phyloP scores from a whole-genome alignment of 2,113 vertebrate genomes.

The Bettongia penicillata region DNA sequence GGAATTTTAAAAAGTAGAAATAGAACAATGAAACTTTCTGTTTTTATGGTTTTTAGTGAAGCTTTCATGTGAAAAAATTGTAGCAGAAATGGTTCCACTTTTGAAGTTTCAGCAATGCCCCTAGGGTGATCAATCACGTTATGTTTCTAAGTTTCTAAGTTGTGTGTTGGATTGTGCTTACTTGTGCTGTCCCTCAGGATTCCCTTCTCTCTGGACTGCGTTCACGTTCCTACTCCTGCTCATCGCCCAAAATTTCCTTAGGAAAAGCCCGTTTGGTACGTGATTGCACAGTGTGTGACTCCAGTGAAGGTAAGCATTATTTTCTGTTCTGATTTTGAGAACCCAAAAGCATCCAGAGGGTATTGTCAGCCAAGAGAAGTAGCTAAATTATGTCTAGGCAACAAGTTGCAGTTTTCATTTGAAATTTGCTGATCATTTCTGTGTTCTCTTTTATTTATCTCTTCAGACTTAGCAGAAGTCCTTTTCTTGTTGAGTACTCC shows the following conservation, averaged over 20 bases:
- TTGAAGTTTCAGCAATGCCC: not conserved
- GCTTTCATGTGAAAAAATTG: not conserved
- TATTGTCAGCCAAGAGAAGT: not conserved
- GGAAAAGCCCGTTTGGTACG: slow-evolving; percentile 81
- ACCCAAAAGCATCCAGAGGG: not conserved
- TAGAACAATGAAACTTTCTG: not conserved
- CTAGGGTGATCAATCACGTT: not conserved
- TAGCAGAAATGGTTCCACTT: slow-evolving; percentile 19
- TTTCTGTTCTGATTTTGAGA: not conserved
- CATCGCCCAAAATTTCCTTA: slow-evolving; percentile 90
- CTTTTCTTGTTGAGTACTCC: not conserved
- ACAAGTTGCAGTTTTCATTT: not conserved
- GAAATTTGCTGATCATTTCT: not conserved
- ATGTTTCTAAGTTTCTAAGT: slow-evolving; percentile 4
- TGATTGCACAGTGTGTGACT: slow-evolving; percentile 81
- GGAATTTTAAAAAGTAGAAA: slow-evolving; percentile 25
- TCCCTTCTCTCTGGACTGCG: slow-evolving; percentile 85
- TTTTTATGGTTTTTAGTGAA: not conserved
- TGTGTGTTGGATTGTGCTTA: not conserved
- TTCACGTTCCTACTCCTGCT: slow-evolving; percentile 96
- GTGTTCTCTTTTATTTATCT: not conserved
- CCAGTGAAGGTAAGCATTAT: slow-evolving; percentile 87
- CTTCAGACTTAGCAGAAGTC: not conserved
- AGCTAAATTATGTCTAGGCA: not conserved
- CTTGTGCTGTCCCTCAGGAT: slow-evolving; percentile 83